These are phyloP conservation scores for Andinoacara biseriatus DNA, from an alignment of 2,113 vertebrate species.

Conservation along the genomic window DNA sequence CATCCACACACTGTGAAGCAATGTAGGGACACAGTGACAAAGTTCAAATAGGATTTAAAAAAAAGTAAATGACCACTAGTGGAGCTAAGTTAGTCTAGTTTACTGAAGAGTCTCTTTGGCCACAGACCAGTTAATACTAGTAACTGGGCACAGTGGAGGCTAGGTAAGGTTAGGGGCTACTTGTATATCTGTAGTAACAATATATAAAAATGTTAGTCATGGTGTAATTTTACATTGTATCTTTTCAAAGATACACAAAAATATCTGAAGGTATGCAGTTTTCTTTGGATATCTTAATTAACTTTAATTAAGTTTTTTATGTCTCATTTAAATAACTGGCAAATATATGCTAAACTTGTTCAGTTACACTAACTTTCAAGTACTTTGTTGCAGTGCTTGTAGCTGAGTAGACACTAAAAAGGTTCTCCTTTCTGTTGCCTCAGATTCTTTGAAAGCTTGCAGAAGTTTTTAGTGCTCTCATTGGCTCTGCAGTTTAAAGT, in stretches of 20 bases:
- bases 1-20: not conserved
- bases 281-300: not conserved
- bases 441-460: not conserved
- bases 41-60: not conserved
- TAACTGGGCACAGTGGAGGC: not conserved
- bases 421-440: not conserved
- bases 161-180: accelerated
- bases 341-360: not conserved
- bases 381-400: not conserved
- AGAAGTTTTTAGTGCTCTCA: not conserved
- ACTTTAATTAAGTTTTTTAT: not conserved
- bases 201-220: not conserved
- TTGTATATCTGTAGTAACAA: not conserved
- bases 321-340: not conserved
- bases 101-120: not conserved
- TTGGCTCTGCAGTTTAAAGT: not conserved
- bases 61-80: not conserved
- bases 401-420: not conserved
- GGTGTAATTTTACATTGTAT: not conserved
- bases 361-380: not conserved
- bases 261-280: not conserved
- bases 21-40: not conserved
- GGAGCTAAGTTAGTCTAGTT: not conserved
- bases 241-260: not conserved
- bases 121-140: not conserved